Evolutionary conservation across 2,113 vertebrate species (phyloP).

Genomic region (Aegithalos caudatus): DNA sequence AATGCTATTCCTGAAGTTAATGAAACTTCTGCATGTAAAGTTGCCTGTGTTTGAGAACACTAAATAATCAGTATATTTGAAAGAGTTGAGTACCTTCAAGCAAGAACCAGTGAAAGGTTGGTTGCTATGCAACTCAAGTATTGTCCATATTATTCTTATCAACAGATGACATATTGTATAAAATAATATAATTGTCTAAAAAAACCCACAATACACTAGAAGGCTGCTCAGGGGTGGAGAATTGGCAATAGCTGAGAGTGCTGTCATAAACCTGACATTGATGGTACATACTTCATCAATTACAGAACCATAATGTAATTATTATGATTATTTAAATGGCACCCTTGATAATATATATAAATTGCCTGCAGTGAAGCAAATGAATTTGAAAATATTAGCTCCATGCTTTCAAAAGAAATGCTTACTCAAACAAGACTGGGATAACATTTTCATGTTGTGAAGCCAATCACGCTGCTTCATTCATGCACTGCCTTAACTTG

Average conservation of each 20-base stretch:
- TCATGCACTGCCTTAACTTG: not conserved
- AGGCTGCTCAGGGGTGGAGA: conserved; percentile 55
- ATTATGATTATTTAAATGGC: conserved; percentile 31
- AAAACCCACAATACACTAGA: conserved; percentile 31
- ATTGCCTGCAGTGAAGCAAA: conserved; percentile 12
- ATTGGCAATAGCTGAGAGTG: conserved; percentile 44
- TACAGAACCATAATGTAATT: conserved; percentile 17
- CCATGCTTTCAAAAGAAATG: not conserved
- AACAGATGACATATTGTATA: conserved; percentile 62
- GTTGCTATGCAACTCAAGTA: conserved; percentile 76
- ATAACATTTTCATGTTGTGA: not conserved
- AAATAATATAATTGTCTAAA: conserved; percentile 63
- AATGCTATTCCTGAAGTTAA: not conserved
- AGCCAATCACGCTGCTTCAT: not conserved
- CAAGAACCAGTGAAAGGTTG: conserved; percentile 58
- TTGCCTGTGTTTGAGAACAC: conserved; percentile 40
- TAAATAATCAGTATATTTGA: conserved; percentile 43
- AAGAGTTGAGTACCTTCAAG: conserved; percentile 57
- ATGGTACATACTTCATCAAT: conserved; percentile 1
- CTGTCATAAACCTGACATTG: conserved; percentile 48
- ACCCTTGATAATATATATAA: conserved; percentile 41
- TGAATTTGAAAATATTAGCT: not conserved
- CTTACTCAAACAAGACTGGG: not conserved
- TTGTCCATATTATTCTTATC: conserved; percentile 48
- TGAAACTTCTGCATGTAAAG: not conserved